These are phyloP conservation scores for Dicyrtoma fusca DNA, from an alignment of 2,888 invertebrate species.

Conservation along the genomic window DNA sequence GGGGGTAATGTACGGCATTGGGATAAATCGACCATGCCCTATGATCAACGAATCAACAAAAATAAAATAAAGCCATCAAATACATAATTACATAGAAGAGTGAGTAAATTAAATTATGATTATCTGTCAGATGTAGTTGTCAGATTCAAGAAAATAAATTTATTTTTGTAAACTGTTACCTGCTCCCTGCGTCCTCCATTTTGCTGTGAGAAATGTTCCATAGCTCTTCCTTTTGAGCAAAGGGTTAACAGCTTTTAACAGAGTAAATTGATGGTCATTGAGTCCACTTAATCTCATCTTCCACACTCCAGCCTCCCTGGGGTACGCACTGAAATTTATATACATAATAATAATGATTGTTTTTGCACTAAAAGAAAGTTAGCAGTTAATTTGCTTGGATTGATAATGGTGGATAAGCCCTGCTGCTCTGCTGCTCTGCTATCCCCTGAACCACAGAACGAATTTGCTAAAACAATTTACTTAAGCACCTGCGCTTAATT, in stretches of 20 bases:
- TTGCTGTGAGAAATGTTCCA: slow-evolving; percentile 31
- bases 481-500: too few relatives aligned
- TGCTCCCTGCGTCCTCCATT: slow-evolving; percentile 28
- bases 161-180: slow-evolving; percentile 11
- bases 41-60: background rate
- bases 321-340: slow-evolving; percentile 27
- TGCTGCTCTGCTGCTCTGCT: too few relatives aligned
- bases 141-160: background rate
- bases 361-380: too few relatives aligned
- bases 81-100: background rate
- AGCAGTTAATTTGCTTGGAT: too few relatives aligned
- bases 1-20: slow-evolving; percentile 35
- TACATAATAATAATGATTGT: too few relatives aligned
- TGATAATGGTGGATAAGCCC: too few relatives aligned
- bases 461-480: too few relatives aligned
- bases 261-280: slow-evolving; percentile 23
- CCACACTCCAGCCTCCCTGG: slow-evolving; percentile 31
- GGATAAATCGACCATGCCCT: slow-evolving; percentile 24
- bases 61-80: background rate
- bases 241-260: slow-evolving; percentile 14
- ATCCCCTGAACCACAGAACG: too few relatives aligned
- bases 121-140: too few relatives aligned
- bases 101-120: background rate
- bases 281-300: slow-evolving; percentile 34
- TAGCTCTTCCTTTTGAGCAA: slow-evolving; percentile 25